These are phyloP conservation scores for Pseudorhombus dupliciocellatus DNA, from an alignment of 2,113 vertebrate species.

Conservation along the genomic window DNA sequence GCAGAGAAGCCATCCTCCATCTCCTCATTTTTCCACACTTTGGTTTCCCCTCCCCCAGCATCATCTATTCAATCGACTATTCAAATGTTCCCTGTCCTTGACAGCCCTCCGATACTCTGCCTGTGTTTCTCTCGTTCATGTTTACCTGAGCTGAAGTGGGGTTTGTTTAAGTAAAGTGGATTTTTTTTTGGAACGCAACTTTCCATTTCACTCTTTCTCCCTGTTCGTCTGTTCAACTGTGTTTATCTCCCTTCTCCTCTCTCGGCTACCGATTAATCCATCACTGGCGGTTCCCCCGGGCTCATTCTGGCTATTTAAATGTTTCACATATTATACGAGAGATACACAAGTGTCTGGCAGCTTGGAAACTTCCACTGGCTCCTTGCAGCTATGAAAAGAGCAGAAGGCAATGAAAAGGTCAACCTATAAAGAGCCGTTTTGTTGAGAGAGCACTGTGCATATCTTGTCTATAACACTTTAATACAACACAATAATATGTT, in stretches of 20 bases:
- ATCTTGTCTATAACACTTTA: not conserved
- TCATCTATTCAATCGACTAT: constrained; percentile 23
- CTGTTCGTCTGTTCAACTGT: not conserved
- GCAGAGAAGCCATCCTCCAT: constrained; percentile 8
- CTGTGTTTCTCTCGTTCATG: constrained; percentile 15
- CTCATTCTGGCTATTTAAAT: constrained; percentile 42
- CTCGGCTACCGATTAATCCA: constrained; percentile 31
- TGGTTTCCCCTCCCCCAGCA: constrained; percentile 25
- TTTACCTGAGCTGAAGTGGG: constrained; percentile 28
- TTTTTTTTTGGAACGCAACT: constrained; percentile 16
- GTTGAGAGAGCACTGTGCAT: not conserved
- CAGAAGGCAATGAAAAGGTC: constrained; percentile 40
- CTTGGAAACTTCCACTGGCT: constrained; percentile 17
- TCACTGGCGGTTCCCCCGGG: constrained; percentile 10
- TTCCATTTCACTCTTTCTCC: not conserved
- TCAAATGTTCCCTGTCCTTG: constrained; percentile 56
- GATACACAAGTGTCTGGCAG: constrained; percentile 8
- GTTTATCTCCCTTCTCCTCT: constrained; percentile 30
- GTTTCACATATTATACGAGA: constrained; percentile 44
- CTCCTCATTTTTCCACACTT: constrained; percentile 1
- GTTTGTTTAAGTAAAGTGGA: constrained; percentile 19
- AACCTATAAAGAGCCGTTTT: constrained; percentile 10
- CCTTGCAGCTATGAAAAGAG: constrained; percentile 17
- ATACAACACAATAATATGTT: not conserved
- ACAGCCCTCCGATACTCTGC: constrained; percentile 25